phyloP scores from a whole-genome alignment of 2,888 invertebrate species.

The Acanthococcus lagerstroemiae region DNA sequence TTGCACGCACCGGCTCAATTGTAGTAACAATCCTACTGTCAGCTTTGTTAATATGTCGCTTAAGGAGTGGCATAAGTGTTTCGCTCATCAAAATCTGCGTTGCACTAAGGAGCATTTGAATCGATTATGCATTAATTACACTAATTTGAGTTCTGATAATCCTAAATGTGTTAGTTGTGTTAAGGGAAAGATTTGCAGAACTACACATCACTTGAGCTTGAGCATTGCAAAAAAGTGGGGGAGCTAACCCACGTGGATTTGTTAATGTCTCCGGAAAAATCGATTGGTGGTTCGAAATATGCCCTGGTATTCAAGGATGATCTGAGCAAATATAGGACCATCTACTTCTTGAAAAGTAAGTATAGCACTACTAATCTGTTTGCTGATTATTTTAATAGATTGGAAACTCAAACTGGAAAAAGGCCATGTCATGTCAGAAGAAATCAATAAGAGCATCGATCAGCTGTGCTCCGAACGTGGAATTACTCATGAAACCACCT shows the following conservation, averaged over 20 bases:
- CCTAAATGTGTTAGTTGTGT: conserved; percentile 11
- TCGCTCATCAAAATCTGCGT: conserved; percentile 17
- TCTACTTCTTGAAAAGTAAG: conserved; percentile 15
- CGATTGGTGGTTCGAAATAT: conserved; percentile 4
- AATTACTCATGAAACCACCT: conserved; percentile 36
- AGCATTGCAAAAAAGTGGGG: background rate
- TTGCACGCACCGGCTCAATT: no score
- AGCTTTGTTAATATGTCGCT: no score
- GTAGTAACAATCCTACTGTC: no score
- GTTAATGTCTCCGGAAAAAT: background rate
- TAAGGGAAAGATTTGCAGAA: conserved; percentile 1
- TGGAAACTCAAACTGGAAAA: conserved; percentile 1
- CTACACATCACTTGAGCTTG: background rate
- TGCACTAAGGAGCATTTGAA: background rate
- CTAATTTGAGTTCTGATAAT: background rate
- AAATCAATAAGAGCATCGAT: conserved; percentile 6
- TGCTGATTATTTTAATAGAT: background rate
- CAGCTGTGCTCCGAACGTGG: conserved; percentile 29
- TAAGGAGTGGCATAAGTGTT: conserved; percentile 11
- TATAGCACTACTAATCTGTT: background rate
- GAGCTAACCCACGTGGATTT: conserved; percentile 15
- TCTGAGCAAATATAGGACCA: conserved; percentile 4
- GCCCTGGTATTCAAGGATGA: conserved; percentile 8
- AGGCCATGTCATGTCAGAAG: conserved; percentile 8
- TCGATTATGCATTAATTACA: background rate